Evolutionary conservation across 2,113 vertebrate genomes (phyloP).

Genomic region (Psilopsiagon aymara): DNA sequence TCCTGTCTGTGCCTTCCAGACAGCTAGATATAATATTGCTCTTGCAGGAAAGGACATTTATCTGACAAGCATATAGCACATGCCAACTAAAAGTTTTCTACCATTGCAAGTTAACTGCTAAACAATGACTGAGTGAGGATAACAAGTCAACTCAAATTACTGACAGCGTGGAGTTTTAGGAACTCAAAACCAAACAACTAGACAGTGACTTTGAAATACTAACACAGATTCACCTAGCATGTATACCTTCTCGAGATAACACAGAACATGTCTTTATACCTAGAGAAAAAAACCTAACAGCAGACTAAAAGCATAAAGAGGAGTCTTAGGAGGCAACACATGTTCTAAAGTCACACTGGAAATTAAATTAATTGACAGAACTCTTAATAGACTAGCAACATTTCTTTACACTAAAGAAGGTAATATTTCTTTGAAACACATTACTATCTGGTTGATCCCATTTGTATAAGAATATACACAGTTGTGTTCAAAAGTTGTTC

Average conservation of each 20-base stretch:
- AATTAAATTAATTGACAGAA: neutral
- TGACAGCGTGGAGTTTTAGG: neutral
- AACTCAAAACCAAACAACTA: neutral
- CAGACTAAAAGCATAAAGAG: neutral
- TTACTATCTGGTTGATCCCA: neutral
- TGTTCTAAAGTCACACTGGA: neutral
- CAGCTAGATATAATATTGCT: neutral
- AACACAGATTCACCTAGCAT: neutral
- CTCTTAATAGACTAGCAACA: neutral
- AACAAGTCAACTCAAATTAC: neutral
- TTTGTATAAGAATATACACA: neutral
- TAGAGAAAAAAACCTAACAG: neutral
- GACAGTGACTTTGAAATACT: neutral
- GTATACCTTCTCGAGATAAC: neutral
- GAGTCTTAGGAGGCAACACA: neutral
- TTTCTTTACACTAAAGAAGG: neutral
- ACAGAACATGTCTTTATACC: neutral
- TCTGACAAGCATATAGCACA: neutral
- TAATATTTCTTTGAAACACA: neutral
- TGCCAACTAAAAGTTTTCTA: neutral
- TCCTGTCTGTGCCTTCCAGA: neutral
- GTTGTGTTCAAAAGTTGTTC: neutral
- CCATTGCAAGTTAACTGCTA: neutral
- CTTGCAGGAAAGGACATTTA: neutral
- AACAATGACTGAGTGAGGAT: neutral